phyloP scores from a whole-genome alignment of 2,113 vertebrate genomes.

The Lonchura striata region DNA sequence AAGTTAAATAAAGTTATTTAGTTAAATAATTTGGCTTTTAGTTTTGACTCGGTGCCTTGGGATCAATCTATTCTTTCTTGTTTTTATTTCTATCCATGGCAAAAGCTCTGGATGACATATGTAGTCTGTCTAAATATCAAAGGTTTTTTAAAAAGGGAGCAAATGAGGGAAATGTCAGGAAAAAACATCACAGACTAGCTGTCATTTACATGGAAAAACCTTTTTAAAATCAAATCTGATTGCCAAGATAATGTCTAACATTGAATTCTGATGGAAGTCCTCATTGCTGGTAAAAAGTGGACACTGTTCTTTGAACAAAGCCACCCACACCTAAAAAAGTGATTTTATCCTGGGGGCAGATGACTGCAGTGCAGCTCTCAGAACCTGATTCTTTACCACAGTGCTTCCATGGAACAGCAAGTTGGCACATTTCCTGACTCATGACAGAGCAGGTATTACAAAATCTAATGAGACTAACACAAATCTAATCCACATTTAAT shows the following conservation, averaged over 20 bases:
- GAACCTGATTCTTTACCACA: neutral
- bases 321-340: neutral
- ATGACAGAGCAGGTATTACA: neutral
- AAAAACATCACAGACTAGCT: neutral
- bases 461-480: neutral
- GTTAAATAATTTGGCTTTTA: slow-evolving; percentile 14
- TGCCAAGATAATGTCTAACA: neutral
- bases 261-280: neutral
- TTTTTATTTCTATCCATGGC: slow-evolving; percentile 2
- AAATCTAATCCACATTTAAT: neutral
- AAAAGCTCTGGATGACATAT: slow-evolving; percentile 15
- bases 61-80: slow-evolving; percentile 1
- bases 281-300: neutral
- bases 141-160: neutral
- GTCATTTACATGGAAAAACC: neutral
- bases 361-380: neutral
- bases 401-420: neutral
- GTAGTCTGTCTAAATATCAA: slow-evolving; percentile 27
- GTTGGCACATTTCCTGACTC: neutral
- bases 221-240: neutral
- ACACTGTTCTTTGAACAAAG: neutral
- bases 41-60: slow-evolving; percentile 1
- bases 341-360: neutral
- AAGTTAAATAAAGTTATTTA: too few species aligned
- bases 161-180: neutral